Evolutionary conservation across 2,888 invertebrate genomes (phyloP).

Genomic region (Elegia similella): DNA sequence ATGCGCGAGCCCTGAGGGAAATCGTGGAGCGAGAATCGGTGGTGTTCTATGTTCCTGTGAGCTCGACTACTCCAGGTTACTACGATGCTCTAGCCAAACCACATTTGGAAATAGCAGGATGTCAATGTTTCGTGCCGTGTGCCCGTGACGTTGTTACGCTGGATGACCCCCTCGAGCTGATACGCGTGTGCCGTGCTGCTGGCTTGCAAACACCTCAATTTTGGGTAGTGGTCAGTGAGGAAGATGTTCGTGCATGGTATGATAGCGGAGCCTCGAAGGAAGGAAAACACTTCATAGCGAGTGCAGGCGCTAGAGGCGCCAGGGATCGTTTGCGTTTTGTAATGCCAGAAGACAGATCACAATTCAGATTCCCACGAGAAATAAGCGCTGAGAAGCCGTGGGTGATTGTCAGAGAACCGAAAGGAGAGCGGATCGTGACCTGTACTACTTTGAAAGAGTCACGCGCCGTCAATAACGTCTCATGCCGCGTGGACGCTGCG

Average conservation of each 20-base stretch:
- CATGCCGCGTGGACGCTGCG: slow-evolving; percentile 86
- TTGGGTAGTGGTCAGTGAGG: slow-evolving; percentile 84
- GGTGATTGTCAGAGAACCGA: slow-evolving; percentile 89
- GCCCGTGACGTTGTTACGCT: slow-evolving; percentile 88
- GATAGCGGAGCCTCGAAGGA: slow-evolving; percentile 83
- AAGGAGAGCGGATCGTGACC: slow-evolving; percentile 89
- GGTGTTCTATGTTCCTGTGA: slow-evolving; percentile 90
- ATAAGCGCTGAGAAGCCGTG: slow-evolving; percentile 89
- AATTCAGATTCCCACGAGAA: slow-evolving; percentile 86
- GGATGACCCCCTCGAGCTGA: slow-evolving; percentile 89
- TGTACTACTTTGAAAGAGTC: slow-evolving; percentile 92
- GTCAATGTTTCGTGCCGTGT: slow-evolving; percentile 90
- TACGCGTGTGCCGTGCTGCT: slow-evolving; percentile 85
- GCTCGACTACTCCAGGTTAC: slow-evolving; percentile 89
- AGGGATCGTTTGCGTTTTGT: slow-evolving; percentile 86
- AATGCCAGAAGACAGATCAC: slow-evolving; percentile 84
- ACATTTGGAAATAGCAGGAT: slow-evolving; percentile 89
- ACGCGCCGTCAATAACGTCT: slow-evolving; percentile 89
- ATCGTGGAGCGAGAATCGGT: slow-evolving; percentile 89
- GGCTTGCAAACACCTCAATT: slow-evolving; percentile 86
- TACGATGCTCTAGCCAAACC: slow-evolving; percentile 92
- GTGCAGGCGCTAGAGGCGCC: slow-evolving; percentile 88
- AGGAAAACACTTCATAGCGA: slow-evolving; percentile 86
- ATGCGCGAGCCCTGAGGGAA: slow-evolving; percentile 87
- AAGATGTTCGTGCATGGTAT: slow-evolving; percentile 86